phyloP scores from a whole-genome alignment of 2,888 invertebrate species.

The Ectemnius lituratus region DNA sequence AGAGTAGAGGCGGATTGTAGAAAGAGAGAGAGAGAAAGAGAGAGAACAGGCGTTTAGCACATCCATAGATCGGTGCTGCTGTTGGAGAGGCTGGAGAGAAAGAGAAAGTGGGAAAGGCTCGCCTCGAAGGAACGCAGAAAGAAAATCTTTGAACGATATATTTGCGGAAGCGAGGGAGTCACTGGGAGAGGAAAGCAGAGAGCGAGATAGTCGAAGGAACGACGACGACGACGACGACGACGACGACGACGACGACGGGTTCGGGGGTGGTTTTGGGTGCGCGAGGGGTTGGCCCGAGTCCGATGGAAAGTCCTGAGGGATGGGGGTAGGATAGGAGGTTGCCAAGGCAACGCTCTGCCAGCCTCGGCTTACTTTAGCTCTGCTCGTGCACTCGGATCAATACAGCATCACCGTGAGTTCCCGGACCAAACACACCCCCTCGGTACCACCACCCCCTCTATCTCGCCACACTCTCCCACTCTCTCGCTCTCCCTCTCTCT shows the following conservation, averaged over 20 bases:
- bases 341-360: slow-evolving; percentile 74
- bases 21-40: too few species aligned
- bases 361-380: slow-evolving; percentile 75
- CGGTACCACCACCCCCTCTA: slow-evolving; percentile 49
- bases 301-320: slow-evolving; percentile 62
- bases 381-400: slow-evolving; percentile 73
- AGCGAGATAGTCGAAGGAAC: slow-evolving; percentile 27
- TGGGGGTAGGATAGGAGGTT: slow-evolving; percentile 69
- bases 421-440: slow-evolving; percentile 76
- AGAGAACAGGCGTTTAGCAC: slow-evolving; percentile 47
- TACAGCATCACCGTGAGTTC: slow-evolving; percentile 76
- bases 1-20: too few species aligned
- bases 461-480: slow-evolving; percentile 14
- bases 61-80: slow-evolving; percentile 45
- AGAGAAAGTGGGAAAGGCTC: slow-evolving; percentile 10
- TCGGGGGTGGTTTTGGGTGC: slow-evolving; percentile 73
- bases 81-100: slow-evolving; percentile 15
- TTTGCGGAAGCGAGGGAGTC: slow-evolving; percentile 4
- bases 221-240: neutral
- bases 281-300: slow-evolving; percentile 59
- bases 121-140: neutral
- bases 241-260: slow-evolving; percentile 15
- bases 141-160: too few species aligned
- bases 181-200: slow-evolving; percentile 29
- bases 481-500: neutral